These are phyloP conservation scores for Blastobasis adustella DNA, from an alignment of 2,888 invertebrate genomes.

Conservation along the genomic window DNA sequence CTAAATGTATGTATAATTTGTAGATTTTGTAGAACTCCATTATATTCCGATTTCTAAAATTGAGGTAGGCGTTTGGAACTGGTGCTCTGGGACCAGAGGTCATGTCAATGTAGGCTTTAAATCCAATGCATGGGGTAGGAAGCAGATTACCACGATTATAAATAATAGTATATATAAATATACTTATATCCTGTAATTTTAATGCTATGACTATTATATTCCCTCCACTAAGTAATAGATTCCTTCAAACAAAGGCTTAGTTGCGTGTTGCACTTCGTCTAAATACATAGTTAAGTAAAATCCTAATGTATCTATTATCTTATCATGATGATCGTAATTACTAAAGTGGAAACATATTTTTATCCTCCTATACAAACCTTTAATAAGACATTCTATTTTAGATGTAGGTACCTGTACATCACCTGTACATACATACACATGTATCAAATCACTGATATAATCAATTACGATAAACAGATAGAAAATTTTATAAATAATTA, in stretches of 20 bases:
- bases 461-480: too few species aligned
- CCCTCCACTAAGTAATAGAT: slow-evolving; percentile 61
- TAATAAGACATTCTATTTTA: too few species aligned
- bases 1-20: slow-evolving; percentile 5
- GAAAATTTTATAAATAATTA: too few species aligned
- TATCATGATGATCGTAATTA: too few species aligned
- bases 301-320: neutral
- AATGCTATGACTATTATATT: slow-evolving; percentile 56
- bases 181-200: slow-evolving; percentile 20
- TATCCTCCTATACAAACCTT: neutral
- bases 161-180: slow-evolving; percentile 9
- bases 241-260: slow-evolving; percentile 25
- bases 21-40: neutral
- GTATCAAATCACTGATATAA: too few species aligned
- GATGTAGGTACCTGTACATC: too few species aligned
- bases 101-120: slow-evolving; percentile 43
- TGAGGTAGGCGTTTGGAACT: slow-evolving; percentile 30
- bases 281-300: slow-evolving; percentile 4
- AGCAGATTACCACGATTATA: slow-evolving; percentile 16
- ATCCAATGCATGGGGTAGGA: slow-evolving; percentile 26
- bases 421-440: too few species aligned
- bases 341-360: neutral
- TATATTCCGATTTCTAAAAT: neutral
- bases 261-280: slow-evolving; percentile 27
- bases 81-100: slow-evolving; percentile 58